phyloP scores from a whole-genome alignment of 1,140 invertebrate species.

The Halotydeus destructor region DNA sequence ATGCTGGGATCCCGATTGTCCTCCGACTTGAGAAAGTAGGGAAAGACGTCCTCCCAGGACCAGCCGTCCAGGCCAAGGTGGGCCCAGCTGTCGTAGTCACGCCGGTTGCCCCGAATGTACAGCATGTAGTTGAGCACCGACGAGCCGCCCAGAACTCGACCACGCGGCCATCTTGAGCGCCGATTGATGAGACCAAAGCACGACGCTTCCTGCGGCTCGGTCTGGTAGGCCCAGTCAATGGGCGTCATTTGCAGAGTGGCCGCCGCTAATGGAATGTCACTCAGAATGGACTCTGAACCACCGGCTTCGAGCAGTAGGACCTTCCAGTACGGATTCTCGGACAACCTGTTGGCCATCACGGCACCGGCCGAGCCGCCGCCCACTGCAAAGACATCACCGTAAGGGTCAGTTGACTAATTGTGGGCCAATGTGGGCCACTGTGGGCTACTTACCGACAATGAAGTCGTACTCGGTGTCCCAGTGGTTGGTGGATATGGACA shows the following conservation, averaged over 20 bases:
- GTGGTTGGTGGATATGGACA: conserved; percentile 31
- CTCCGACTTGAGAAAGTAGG: conserved; percentile 76
- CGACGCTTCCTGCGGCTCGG: conserved; percentile 58
- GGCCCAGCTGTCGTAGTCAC: conserved; percentile 87
- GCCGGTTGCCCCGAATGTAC: conserved; percentile 74
- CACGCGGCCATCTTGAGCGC: conserved; percentile 66
- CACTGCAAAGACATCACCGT: conserved; percentile 32
- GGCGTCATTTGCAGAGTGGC: conserved; percentile 65
- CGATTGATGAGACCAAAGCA: conserved; percentile 48
- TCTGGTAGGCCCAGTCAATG: conserved; percentile 59
- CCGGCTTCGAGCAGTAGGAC: conserved; percentile 72
- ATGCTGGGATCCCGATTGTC: conserved; percentile 67
- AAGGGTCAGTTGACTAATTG: background rate
- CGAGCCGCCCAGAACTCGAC: conserved; percentile 53
- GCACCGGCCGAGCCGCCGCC: conserved; percentile 83
- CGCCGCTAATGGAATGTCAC: conserved; percentile 62
- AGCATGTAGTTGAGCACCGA: conserved; percentile 92
- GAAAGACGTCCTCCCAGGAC: conserved; percentile 60
- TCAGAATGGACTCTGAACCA: conserved; percentile 69
- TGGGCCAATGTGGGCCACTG: background rate
- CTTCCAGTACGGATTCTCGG: conserved; percentile 34
- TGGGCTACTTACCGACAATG: conserved; percentile 32
- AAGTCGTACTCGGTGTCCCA: conserved; percentile 55
- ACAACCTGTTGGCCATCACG: conserved; percentile 74
- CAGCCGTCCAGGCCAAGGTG: conserved; percentile 64